phyloP scores from a whole-genome alignment of 2,888 invertebrate species.

The Thecocarcelia acutangulata region DNA sequence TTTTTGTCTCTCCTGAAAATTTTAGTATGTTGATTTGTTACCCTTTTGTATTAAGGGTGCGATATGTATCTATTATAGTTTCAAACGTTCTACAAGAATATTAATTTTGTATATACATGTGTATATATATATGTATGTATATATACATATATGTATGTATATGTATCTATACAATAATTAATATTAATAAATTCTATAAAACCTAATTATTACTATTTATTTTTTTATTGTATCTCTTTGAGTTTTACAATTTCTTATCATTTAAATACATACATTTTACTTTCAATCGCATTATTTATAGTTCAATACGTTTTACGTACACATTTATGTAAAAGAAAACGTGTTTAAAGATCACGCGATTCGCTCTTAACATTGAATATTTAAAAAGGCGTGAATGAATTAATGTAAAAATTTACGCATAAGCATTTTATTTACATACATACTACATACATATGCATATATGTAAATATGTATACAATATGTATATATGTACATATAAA shows the following conservation, averaged over 20 bases:
- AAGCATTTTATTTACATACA: neutral
- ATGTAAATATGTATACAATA: too few species aligned
- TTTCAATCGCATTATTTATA: neutral
- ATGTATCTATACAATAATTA: too few species aligned
- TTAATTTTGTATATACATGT: too few species aligned
- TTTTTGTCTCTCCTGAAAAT: too few species aligned
- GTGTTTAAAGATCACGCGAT: slow-evolving; percentile 57
- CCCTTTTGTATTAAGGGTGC: too few species aligned
- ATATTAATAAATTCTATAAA: neutral
- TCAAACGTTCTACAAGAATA: too few species aligned
- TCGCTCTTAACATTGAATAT: slow-evolving; percentile 36
- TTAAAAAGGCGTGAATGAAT: slow-evolving; percentile 22
- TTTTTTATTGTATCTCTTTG: neutral
- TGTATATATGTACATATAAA: neutral
- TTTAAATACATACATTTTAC: neutral
- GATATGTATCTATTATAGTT: too few species aligned
- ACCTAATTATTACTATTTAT: neutral
- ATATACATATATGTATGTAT: too few species aligned
- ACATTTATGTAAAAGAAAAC: slow-evolving; percentile 37
- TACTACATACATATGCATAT: too few species aligned
- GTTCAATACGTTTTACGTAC: neutral
- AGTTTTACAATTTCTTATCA: slow-evolving; percentile 1
- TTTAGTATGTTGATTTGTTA: too few species aligned
- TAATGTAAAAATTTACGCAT: slow-evolving; percentile 1
- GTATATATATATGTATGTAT: too few species aligned